Base-by-base conservation (phyloP, 2,888 invertebrate genomes). In the Isoperla grammatica region DNA sequence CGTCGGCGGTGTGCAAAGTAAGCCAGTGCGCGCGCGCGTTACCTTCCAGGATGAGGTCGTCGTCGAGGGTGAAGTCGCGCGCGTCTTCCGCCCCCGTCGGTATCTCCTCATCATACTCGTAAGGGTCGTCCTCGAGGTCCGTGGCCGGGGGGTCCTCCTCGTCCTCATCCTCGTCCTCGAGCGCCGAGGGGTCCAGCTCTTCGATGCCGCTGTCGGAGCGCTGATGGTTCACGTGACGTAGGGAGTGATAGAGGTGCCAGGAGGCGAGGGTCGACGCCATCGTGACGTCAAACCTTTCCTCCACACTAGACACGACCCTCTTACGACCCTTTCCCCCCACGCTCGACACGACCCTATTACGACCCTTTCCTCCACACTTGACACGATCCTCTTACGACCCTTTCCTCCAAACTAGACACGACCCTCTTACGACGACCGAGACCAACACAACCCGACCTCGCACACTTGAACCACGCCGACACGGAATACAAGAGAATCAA, bases 71-170 rank as follows among this genome's bases (percentile, higher is more conserved):
- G 61, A 57, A 57, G 56, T 57, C 66, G 1, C 15, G 35, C 59
- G 22, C 67, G 65, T n/a, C n/a, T 6, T 20, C 19, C 11, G 56
- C 46, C 17, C 50, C 55, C 45, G 46, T 40, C 19, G 72, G 71
- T 60, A 75, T 72, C 61, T 76, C 76, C 43, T 76, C 76, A 68
- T 77, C 77, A 65, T 76, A 77, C 63, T 75, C 76, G 67, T 76
- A 77, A 8, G 74, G 75, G 67, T 77, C 76, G 63, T 75, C 75
- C 6, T 62, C 64, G 29, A 56, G 56, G 43, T 57, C 61, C 4
- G 35, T 61, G 35, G 35, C 57, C 6, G 20, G 17, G 37, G n/a
- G 15, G 15, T 45, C 58, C 37, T 45, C 56, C 37, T 46, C 55
- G 15, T 53, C 60, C 19, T 23, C 56, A 13, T 40, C 58, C 39